phyloP scores from a whole-genome alignment of 2,888 invertebrate genomes.

The Thera britannica region DNA sequence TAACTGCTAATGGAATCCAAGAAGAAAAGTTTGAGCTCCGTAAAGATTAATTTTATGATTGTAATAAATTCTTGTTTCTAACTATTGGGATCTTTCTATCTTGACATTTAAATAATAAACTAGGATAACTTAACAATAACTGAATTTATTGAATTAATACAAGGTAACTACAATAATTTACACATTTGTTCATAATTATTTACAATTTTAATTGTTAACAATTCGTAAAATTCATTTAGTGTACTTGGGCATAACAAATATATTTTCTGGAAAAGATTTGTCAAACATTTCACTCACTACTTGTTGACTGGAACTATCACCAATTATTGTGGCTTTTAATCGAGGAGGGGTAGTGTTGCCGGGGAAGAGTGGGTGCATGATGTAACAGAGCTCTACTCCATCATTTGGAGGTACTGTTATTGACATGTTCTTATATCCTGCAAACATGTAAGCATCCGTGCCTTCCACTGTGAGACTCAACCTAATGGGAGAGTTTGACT shows the following conservation, averaged over 20 bases:
- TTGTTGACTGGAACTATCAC: slow-evolving; percentile 68
- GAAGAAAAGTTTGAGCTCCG: slow-evolving; percentile 92
- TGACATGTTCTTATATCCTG: slow-evolving; percentile 94
- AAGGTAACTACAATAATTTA: slow-evolving; percentile 71
- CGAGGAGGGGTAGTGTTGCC: slow-evolving; percentile 90
- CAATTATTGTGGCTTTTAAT: slow-evolving; percentile 81
- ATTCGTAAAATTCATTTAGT: slow-evolving; percentile 71
- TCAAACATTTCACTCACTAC: slow-evolving; percentile 78
- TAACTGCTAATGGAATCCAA: slow-evolving; percentile 93
- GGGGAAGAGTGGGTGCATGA: slow-evolving; percentile 90
- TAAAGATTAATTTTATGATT: slow-evolving; percentile 88
- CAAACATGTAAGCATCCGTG: slow-evolving; percentile 97
- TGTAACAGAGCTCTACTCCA: slow-evolving; percentile 87
- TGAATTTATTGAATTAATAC: slow-evolving; percentile 71
- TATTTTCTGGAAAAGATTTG: slow-evolving; percentile 77
- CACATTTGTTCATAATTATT: slow-evolving; percentile 75
- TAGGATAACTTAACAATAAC: slow-evolving; percentile 62
- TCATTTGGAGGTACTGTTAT: slow-evolving; percentile 86
- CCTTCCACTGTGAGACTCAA: slow-evolving; percentile 91
- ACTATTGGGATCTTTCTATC: background rate
- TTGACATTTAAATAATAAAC: slow-evolving; percentile 41
- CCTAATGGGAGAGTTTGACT: slow-evolving; percentile 88
- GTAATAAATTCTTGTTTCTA: slow-evolving; percentile 44
- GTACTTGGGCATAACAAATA: slow-evolving; percentile 84
- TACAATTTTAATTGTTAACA: slow-evolving; percentile 66